Base-by-base conservation (phyloP, 2,888 invertebrate genomes). In the Pheosia tremula region DNA sequence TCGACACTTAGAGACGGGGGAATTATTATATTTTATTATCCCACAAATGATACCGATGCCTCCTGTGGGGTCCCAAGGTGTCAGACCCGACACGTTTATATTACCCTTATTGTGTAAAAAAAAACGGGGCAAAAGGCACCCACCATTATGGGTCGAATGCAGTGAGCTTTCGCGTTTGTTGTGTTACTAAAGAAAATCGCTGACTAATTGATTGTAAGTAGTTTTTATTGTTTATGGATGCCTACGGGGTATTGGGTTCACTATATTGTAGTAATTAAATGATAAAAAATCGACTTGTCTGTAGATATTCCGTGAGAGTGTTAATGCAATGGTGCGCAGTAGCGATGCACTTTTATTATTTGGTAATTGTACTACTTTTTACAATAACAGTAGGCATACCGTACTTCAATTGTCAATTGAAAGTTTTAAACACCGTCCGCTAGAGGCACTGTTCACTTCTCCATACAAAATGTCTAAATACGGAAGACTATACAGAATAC, bases 1-100 rank as follows among this genome's bases (percentile, higher is more conserved):
- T 81, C 83, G 79, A 74, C 83, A 80, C 80, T 80, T 72, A 73
- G 75, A 74, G 72, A 72, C 77, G 69, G 68, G 69, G 71, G 83
- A 83, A 85, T 89, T 87, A 89, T 90, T 88, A 88, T 87, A 86
- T 85, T 91, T 90, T 91, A 90, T 90, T 89, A 87, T 85, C 80
- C 87, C 89, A 88, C 91, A 90, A 92, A 91, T 90, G 86, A 87
- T 78, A 75, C 82, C 80, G 84, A 77, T 79, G 77, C 86, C 85
- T 82, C 89, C 81, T 91, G 93, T 93, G 93, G 87, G 93, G 90
- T 92, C 92, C 83, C 82, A 89, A 93, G 91, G 93, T 93, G 93
- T 93, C 87, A 88, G 92, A 75, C 82, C 84, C 87, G 83, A 87
- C 93, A 87, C 91, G 88, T 92, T 90, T 87, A 87, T 88, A 90